phyloP scores from a whole-genome alignment of 2,888 invertebrate genomes.

The Apodemia hepburni region DNA sequence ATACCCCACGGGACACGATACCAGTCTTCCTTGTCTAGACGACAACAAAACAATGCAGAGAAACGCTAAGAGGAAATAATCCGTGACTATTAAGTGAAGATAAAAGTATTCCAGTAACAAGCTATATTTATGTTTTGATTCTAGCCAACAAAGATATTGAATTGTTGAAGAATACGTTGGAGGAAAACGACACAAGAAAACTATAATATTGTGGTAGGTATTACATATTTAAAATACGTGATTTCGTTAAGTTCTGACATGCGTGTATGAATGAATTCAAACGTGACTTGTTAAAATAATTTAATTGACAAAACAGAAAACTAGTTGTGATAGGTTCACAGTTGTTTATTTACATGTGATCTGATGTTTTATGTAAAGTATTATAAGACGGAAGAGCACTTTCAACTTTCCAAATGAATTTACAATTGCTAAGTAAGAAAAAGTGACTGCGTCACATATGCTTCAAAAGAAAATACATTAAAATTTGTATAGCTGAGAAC shows the following conservation, averaged over 20 bases:
- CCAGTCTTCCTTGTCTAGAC: slow-evolving; percentile 61
- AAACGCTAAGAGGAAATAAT: background rate
- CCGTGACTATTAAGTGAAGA: slow-evolving; percentile 5
- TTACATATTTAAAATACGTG: background rate
- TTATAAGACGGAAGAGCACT: background rate
- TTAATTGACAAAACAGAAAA: background rate
- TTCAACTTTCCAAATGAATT: slow-evolving; percentile 16
- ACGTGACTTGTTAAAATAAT: background rate
- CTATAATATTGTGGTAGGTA: background rate
- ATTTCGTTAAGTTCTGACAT: background rate
- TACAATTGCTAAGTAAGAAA: background rate
- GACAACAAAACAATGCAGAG: slow-evolving; percentile 40
- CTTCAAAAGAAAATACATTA: slow-evolving; percentile 12
- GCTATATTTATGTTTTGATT: background rate
- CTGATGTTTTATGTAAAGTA: background rate
- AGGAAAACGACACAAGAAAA: background rate
- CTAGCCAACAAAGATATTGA: background rate
- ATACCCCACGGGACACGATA: slow-evolving; percentile 54
- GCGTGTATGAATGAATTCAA: background rate
- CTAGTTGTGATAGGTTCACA: background rate
- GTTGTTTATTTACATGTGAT: background rate
- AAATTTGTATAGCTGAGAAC: slow-evolving; percentile 17
- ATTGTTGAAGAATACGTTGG: background rate
- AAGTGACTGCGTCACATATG: background rate
- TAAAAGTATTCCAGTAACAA: background rate